phyloP scores from a whole-genome alignment of 53 echinoderm and acorn worm genomes.

The Antedon mediterranea region DNA sequence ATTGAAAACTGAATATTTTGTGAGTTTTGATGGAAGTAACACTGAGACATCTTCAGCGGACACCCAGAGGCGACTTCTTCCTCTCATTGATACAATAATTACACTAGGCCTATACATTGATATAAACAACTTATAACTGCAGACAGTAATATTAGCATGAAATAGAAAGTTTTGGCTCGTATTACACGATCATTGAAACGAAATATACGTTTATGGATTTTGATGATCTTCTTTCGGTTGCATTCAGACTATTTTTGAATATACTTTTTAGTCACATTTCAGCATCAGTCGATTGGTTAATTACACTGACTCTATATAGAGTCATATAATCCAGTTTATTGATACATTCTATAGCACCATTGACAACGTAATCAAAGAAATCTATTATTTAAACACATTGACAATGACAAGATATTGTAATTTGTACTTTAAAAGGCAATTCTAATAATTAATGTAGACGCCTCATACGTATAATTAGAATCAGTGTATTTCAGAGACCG shows the following conservation, averaged over 20 bases:
- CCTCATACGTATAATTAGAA: not conserved
- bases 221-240: not conserved
- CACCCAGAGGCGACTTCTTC: not conserved
- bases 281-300: not conserved
- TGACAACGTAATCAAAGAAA: not conserved
- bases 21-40: not conserved
- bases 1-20: not conserved
- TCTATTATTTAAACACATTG: not conserved
- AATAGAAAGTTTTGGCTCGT: not conserved
- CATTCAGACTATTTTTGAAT: not conserved
- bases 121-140: not conserved
- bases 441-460: not conserved
- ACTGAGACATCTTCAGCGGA: not conserved
- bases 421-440: not conserved
- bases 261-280: not conserved
- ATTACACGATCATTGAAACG: not conserved
- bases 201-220: not conserved
- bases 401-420: not conserved
- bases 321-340: not conserved
- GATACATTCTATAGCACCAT: not conserved
- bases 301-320: not conserved
- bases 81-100: not conserved
- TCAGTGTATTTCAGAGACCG: not conserved
- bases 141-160: not conserved
- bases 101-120: not conserved